Percentiles rank a stretch among this genome's conserved stretches.
phyloP scores from a whole-genome alignment of 2,113 vertebrate genomes.

The Pardalotus punctatus region DNA sequence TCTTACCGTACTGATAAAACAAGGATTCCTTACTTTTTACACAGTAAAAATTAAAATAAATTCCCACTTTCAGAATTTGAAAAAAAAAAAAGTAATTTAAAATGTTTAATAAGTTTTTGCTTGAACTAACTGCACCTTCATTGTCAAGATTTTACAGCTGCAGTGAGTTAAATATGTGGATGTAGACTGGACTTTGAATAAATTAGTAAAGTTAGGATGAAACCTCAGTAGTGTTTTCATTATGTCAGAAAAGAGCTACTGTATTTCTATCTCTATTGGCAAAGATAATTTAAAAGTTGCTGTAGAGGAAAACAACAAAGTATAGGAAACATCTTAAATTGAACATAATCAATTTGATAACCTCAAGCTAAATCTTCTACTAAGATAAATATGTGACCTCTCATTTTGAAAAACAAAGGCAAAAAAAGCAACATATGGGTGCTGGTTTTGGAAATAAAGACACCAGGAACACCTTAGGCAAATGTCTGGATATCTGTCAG shows the following conservation, averaged over 20 bases:
- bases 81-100: background rate
- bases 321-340: background rate
- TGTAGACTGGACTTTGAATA: background rate
- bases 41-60: background rate
- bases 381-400: background rate
- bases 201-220: background rate
- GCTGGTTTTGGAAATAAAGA: background rate
- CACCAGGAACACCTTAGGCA: background rate
- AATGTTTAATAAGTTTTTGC: background rate
- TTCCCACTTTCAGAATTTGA: background rate
- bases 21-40: background rate
- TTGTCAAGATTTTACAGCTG: background rate
- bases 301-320: background rate
- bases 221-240: background rate
- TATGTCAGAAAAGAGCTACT: background rate
- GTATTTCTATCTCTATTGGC: background rate
- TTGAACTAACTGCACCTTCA: background rate
- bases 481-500: background rate
- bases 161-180: background rate
- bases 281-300: background rate
- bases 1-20: background rate
- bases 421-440: background rate
- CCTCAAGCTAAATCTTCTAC: background rate
- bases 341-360: background rate
- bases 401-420: background rate